Evolutionary conservation across 2,113 vertebrate genomes (phyloP).

Genomic region (Tinamus guttatus): DNA sequence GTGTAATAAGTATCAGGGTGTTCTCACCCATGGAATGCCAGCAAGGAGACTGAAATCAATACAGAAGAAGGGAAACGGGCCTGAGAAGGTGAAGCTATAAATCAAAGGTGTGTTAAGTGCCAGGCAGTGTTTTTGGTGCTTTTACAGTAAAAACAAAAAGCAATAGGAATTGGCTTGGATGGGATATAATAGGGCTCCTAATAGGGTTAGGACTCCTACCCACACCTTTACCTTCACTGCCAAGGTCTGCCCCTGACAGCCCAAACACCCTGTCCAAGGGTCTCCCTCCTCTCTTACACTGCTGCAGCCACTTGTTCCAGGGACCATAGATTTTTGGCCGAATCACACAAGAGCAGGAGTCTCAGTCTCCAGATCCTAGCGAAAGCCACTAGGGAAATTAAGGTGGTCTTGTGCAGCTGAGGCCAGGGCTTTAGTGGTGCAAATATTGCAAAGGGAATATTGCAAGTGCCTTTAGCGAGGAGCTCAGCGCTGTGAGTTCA

Average conservation of each 20-base stretch:
- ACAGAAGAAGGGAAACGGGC: not conserved
- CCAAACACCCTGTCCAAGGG: not conserved
- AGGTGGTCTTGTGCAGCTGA: not conserved
- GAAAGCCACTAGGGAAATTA: not conserved
- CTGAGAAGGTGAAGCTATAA: not conserved
- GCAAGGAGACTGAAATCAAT: not conserved
- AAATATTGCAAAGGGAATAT: not conserved
- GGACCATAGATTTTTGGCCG: not conserved
- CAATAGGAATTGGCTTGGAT: not conserved
- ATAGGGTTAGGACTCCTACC: not conserved
- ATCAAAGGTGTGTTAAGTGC: not conserved
- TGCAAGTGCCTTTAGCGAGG: accelerated
- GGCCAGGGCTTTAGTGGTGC: accelerated
- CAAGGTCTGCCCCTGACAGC: not conserved
- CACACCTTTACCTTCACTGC: not conserved
- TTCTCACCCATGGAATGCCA: not conserved
- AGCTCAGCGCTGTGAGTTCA: not conserved
- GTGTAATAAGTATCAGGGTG: not conserved
- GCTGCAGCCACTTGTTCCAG: not conserved
- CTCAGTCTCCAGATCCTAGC: not conserved
- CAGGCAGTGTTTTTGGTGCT: not conserved
- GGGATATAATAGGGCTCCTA: not conserved
- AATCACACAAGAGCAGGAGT: not conserved
- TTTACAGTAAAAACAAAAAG: not conserved
- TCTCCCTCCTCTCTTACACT: not conserved